Conservation (phyloP, 2,888 invertebrate genomes). For the Adelphocoris suturalis region DNA sequence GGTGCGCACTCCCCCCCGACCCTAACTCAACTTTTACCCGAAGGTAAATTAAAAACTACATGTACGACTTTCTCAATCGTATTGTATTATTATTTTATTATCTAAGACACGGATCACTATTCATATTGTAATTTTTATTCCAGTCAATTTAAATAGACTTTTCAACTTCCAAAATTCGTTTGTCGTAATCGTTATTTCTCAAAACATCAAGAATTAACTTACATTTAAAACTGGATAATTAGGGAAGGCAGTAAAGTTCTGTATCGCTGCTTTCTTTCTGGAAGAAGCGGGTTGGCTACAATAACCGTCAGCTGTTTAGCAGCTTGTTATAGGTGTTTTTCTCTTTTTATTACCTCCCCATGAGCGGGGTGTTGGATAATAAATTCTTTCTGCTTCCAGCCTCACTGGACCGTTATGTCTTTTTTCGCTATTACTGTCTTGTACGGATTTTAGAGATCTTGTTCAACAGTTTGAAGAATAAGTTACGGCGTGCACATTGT, state of each 20-base stretch:
- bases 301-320: conserved; percentile 24
- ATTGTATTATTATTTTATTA: too few species aligned
- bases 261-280: not conserved
- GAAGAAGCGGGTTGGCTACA: not conserved
- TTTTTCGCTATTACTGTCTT: not conserved
- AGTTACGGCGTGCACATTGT: not conserved
- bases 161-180: too few species aligned
- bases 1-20: too few species aligned
- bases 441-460: conserved; percentile 20
- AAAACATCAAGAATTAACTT: not conserved
- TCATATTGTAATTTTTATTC: too few species aligned
- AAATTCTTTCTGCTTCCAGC: not conserved
- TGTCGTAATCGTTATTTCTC: too few species aligned
- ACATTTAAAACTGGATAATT: not conserved
- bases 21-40: too few species aligned
- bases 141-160: too few species aligned
- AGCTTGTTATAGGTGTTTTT: conserved; percentile 23
- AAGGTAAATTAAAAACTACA: too few species aligned
- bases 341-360: conserved; percentile 10
- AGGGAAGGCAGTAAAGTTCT: conserved; percentile 1
- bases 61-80: too few species aligned
- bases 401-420: not conserved
- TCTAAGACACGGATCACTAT: too few species aligned
- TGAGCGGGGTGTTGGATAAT: not conserved
- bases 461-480: conserved; percentile 1